Conservation (phyloP, 2,888 invertebrate genomes). For the Pyrrhia umbra region DNA sequence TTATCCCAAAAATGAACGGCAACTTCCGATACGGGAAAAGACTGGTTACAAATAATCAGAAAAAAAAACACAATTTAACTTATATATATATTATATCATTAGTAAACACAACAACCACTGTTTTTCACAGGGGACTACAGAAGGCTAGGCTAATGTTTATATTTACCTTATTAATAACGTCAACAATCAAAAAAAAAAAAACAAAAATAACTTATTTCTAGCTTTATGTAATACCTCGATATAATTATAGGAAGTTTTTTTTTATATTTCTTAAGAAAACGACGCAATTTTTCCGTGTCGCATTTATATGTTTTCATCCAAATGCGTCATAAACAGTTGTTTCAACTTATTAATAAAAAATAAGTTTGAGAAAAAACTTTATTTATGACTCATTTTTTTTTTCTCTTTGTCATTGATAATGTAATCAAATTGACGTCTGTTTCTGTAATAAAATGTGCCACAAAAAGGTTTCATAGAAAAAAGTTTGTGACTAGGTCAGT, state of each 20-base stretch:
- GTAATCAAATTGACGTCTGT: too few relatives aligned
- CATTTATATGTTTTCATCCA: not conserved
- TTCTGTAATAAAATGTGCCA: not conserved
- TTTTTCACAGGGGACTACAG: too few relatives aligned
- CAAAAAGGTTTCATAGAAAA: not conserved
- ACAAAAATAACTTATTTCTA: not conserved
- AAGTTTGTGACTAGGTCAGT: not conserved
- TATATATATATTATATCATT: too few relatives aligned
- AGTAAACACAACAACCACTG: too few relatives aligned
- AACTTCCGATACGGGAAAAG: too few relatives aligned
- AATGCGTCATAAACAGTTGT: conserved; percentile 24
- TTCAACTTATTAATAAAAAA: conserved; percentile 17
- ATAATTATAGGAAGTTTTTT: not conserved
- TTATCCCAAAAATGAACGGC: too few relatives aligned
- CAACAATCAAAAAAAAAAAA: too few relatives aligned
- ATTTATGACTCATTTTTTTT: conserved; percentile 3
- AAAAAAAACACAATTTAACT: too few relatives aligned
- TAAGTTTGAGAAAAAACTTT: not conserved
- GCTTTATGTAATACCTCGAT: not conserved
- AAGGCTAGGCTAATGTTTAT: too few relatives aligned
- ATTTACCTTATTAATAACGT: too few relatives aligned
- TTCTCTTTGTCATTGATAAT: not conserved
- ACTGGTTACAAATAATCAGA: too few relatives aligned
- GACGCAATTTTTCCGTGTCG: conserved; percentile 8
- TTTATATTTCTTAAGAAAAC: conserved; percentile 17